phyloP scores from a whole-genome alignment of 2,113 vertebrate species.

The Pao palembangensis region DNA sequence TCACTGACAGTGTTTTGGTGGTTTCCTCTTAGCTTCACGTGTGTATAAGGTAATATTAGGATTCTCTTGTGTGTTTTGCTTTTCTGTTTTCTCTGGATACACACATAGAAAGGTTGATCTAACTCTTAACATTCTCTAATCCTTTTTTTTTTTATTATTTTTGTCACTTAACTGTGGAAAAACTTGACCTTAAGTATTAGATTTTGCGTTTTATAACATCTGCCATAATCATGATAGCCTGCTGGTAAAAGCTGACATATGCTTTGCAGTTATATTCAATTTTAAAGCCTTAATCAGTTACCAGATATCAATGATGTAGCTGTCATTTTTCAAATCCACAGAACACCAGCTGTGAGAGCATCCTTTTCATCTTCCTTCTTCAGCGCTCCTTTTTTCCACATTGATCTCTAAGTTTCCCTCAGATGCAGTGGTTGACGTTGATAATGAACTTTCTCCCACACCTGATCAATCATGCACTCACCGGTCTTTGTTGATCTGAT shows the following conservation, averaged over 20 bases:
- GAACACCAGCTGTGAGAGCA: slow-evolving; percentile 19
- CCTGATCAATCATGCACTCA: slow-evolving; percentile 10
- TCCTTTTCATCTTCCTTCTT: slow-evolving; percentile 34
- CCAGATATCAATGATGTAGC: no score
- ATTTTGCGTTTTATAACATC: no score
- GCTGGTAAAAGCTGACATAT: no score
- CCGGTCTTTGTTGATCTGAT: slow-evolving; percentile 20
- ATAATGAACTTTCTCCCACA: neutral
- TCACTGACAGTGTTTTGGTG: neutral
- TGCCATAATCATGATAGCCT: no score
- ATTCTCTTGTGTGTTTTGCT: neutral
- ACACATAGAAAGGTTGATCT: neutral
- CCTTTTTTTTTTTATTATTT: slow-evolving; percentile 1
- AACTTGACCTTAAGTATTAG: no score
- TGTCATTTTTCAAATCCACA: neutral
- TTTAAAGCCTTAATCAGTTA: no score
- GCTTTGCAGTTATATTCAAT: no score
- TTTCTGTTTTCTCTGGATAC: neutral
- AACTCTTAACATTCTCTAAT: slow-evolving; percentile 22
- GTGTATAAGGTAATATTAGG: neutral
- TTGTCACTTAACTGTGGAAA: slow-evolving; percentile 2
- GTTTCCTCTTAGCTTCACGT: neutral
- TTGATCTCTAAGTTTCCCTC: slow-evolving; percentile 12
- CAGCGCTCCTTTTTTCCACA: slow-evolving; percentile 20
- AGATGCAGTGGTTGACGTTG: slow-evolving; percentile 7